Percentiles rank a stretch among this genome's conserved stretches.
Evolutionary conservation across 53 echinoderm and acorn worm species (phyloP).

Genomic region (Holothuria leucospilota): DNA sequence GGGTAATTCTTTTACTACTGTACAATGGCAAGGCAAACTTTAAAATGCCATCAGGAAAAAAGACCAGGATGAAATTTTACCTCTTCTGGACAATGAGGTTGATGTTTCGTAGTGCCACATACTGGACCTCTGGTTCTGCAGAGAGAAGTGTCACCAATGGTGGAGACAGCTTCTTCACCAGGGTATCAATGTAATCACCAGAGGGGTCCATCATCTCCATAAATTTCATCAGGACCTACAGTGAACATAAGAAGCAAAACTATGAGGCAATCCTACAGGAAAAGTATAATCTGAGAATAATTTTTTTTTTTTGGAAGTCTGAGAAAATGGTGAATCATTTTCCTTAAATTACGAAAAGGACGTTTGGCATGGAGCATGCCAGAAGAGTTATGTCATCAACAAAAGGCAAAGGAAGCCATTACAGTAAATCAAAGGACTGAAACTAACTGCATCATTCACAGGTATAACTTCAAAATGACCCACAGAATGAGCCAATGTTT

Average conservation of each 20-base stretch:
- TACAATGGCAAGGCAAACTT: no score
- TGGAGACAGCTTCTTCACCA: conserved; percentile 95
- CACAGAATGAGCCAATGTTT: no score
- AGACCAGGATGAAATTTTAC: conserved; percentile 23
- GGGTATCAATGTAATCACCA: conserved; percentile 73
- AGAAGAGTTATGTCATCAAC: neutral
- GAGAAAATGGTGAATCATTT: no score
- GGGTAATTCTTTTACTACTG: no score
- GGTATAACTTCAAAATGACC: no score
- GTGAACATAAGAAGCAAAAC: neutral
- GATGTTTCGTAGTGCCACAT: conserved; percentile 96
- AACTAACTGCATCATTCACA: no score
- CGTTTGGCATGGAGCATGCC: neutral
- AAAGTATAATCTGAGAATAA: no score
- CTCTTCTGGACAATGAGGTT: conserved; percentile 98
- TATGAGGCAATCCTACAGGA: no score
- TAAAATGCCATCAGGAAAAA: no score
- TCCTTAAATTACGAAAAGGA: neutral
- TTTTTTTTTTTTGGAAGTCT: no score
- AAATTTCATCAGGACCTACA: conserved; percentile 94
- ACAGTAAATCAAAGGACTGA: no score
- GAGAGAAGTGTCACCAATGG: conserved; percentile 94
- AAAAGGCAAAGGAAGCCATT: neutral
- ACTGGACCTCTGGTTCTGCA: conserved; percentile 98
- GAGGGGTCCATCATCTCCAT: conserved; percentile 91